Conservation (phyloP, 2,797 vertebrate species). For the Eleutherodactylus coqui region DNA sequence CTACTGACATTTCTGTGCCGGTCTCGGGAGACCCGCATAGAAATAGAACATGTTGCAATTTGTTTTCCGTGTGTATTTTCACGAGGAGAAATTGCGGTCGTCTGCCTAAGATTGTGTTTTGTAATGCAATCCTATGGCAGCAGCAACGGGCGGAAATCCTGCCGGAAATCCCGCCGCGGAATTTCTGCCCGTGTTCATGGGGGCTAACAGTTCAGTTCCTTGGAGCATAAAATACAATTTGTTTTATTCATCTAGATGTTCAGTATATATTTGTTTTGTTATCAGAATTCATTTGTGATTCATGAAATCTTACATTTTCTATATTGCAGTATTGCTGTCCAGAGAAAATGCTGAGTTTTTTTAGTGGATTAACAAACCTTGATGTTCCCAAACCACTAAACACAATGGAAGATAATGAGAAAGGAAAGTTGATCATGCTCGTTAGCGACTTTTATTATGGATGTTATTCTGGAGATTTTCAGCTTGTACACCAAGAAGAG, state of each 20-base stretch:
- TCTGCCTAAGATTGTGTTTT: too few relatives aligned
- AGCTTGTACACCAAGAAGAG: slow-evolving; percentile 75
- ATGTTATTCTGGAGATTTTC: slow-evolving; percentile 83
- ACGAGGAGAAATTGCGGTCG: too few relatives aligned
- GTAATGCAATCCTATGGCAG: too few relatives aligned
- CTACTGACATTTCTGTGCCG: too few relatives aligned
- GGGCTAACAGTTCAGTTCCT: too few relatives aligned
- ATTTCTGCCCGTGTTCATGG: too few relatives aligned
- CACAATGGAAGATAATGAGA: slow-evolving; percentile 75
- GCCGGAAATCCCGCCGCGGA: too few relatives aligned
- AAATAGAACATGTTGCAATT: too few relatives aligned
- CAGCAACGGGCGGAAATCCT: too few relatives aligned
- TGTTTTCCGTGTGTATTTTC: too few relatives aligned
- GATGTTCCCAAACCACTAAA: slow-evolving; percentile 69
- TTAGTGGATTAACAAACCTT: slow-evolving; percentile 70
- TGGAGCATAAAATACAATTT: too few relatives aligned
- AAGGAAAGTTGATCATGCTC: slow-evolving; percentile 95
- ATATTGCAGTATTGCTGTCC: slow-evolving; percentile 83
- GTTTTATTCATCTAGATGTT: neutral
- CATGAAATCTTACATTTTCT: neutral
- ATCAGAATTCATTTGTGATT: neutral
- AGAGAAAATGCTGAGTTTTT: slow-evolving; percentile 76
- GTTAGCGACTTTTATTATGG: slow-evolving; percentile 98
- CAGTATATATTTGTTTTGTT: neutral
- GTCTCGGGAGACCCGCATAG: too few relatives aligned